These are phyloP conservation scores for Xerus inauris DNA, from an alignment of 2,113 vertebrate species.

Conservation along the genomic window DNA sequence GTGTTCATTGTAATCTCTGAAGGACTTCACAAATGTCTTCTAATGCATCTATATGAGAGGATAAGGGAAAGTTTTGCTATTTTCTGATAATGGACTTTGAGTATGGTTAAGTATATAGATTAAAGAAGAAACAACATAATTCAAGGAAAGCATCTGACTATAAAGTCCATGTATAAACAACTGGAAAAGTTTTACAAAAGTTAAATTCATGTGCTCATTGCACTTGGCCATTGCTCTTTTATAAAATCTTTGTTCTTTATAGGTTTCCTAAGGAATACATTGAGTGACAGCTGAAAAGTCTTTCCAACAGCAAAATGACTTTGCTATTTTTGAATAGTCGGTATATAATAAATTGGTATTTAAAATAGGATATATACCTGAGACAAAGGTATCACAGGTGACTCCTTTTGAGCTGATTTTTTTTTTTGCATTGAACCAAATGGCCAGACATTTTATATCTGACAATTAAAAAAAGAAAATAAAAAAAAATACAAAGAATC, in stretches of 20 bases:
- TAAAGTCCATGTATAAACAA: neutral
- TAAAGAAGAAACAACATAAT: neutral
- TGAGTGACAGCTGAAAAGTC: neutral
- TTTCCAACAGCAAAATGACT: neutral
- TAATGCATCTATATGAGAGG: neutral
- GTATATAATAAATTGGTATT: neutral
- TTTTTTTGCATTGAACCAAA: slow-evolving; percentile 21
- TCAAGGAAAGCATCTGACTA: neutral
- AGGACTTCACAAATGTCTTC: neutral
- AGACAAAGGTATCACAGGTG: neutral
- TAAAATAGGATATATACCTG: neutral
- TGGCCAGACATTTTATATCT: neutral
- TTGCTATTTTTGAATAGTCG: neutral
- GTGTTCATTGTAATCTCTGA: neutral
- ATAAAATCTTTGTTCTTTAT: neutral
- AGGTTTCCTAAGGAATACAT: neutral
- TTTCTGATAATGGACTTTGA: neutral
- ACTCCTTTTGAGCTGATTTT: neutral
- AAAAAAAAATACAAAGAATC: neutral
- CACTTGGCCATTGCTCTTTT: neutral
- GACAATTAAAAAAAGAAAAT: neutral
- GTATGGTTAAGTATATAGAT: neutral
- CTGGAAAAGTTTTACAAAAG: neutral
- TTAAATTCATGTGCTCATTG: neutral
- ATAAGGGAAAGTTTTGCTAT: neutral